Evolutionary conservation across 2,888 invertebrate genomes (phyloP), one percentile per base, ranked within the genome.

Genomic region (Drosophila robusta): DNA sequence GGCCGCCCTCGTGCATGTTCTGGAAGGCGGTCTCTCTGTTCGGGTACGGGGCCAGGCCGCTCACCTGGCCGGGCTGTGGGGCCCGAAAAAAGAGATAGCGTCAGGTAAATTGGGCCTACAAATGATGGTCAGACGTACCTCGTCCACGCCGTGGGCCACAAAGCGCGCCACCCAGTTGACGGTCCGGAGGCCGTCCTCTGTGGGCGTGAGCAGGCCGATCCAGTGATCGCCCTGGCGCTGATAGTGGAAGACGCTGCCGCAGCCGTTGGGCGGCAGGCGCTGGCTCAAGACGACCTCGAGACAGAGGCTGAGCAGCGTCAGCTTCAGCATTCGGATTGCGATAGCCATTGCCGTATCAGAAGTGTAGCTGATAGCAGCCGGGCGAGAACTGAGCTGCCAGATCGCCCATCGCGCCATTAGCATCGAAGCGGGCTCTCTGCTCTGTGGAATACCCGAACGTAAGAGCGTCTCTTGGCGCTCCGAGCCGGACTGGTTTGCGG

Each of bases 221-320:
- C 63, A 69, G 0, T 42, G 63, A 61, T 69, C 55, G 4, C 46
- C 62, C 4, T 51, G 52, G 0, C 69, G 65, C 16, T 65, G 54
- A 29, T 86, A 86, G 8, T 47, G 57, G 46, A 89, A 89, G 1
- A 80, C 16, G 9, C 6, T 41, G 1, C 54, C 61, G 12, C 86
- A 86, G 1, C 55, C 39, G 22, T 74, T 86, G 7, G 51, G 45
- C 14, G 90, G 87, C 34, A 71, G 44, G 0, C 63, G 44, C 32
- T 86, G 77, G 2, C 67, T 46, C 46, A 29, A 22, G 0, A 22
- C 67, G n/a, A 45, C 4, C 9, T 34, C n/a, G 22, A 78, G 32
- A 24, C 56, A 61, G 58, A 79, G 49, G 16, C 55, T 46, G 8
- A 82, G 24, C 24, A 71, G 47, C 34, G 26, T 22, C n/a, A 60